A percentile compares a stretch with the other conserved stretches of the same genome.
phyloP scores from a whole-genome alignment of 2,888 invertebrate species.

The Caenorhabditis wallacei region DNA sequence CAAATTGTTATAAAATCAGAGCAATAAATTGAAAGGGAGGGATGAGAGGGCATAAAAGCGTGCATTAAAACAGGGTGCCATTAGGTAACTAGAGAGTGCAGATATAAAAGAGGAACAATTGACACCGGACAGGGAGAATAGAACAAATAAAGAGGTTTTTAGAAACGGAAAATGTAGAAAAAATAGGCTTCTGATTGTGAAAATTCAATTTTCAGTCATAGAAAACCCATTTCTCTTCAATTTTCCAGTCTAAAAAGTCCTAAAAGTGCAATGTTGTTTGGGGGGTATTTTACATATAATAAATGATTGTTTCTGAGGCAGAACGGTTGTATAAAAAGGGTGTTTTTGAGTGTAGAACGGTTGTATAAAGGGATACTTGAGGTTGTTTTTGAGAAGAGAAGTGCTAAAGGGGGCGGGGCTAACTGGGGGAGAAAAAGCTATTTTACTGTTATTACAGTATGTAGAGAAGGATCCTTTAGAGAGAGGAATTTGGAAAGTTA shows the following conservation, averaged over 20 bases:
- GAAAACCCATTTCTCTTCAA: background rate
- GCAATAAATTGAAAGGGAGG: background rate
- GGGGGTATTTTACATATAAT: slow-evolving; percentile 1
- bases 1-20: slow-evolving; percentile 8
- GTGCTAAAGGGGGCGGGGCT: slow-evolving; percentile 3
- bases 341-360: slow-evolving; percentile 62
- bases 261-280: background rate
- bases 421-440: background rate
- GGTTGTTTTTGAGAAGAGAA: slow-evolving; percentile 6
- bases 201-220: background rate
- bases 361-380: slow-evolving; percentile 66
- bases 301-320: slow-evolving; percentile 58
- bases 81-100: background rate
- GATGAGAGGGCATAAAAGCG: slow-evolving; percentile 20
- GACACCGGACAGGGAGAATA: slow-evolving; percentile 30
- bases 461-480: background rate
- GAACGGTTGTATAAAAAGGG: slow-evolving; percentile 66
- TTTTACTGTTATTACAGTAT: slow-evolving; percentile 24
- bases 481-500: background rate
- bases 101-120: slow-evolving; percentile 21
- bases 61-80: slow-evolving; percentile 53
- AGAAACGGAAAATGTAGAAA: background rate
- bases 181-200: too few species aligned
- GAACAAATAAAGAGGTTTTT: background rate
- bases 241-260: slow-evolving; percentile 4